Evolutionary conservation across 2,888 invertebrate species (phyloP).

Genomic region (Ariolimax columbianus): DNA sequence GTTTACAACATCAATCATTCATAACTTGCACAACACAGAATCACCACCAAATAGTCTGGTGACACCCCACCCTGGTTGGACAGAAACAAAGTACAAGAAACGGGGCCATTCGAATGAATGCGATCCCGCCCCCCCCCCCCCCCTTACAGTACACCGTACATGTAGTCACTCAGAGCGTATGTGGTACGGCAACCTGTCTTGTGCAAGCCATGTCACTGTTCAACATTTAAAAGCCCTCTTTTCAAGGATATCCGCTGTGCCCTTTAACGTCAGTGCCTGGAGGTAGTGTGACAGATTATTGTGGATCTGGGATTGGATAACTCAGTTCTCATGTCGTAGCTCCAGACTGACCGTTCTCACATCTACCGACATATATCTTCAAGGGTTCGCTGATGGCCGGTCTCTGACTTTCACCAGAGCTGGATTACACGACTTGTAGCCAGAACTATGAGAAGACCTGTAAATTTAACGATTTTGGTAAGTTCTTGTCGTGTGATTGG

Average conservation of each 20-base stretch:
- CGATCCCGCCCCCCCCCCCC: too few relatives aligned
- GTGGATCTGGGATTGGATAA: not conserved
- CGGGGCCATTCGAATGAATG: too few relatives aligned
- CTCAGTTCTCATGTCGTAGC: not conserved
- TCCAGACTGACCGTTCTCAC: not conserved
- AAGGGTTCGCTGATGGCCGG: not conserved
- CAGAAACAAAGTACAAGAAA: too few relatives aligned
- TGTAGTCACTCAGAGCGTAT: too few relatives aligned
- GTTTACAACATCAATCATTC: too few relatives aligned
- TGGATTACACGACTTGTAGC: not conserved
- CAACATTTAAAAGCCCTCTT: not conserved
- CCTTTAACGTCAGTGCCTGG: not conserved
- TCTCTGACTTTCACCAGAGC: not conserved
- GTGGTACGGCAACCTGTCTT: too few relatives aligned
- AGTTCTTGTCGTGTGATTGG: not conserved
- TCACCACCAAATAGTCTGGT: too few relatives aligned
- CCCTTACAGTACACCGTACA: too few relatives aligned
- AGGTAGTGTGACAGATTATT: not conserved
- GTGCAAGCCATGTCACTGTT: not conserved
- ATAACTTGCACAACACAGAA: too few relatives aligned
- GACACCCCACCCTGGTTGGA: too few relatives aligned
- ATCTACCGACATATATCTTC: not conserved
- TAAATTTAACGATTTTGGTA: conserved; percentile 10
- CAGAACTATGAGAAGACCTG: not conserved
- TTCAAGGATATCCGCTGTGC: not conserved